Conservation (phyloP, 2,113 vertebrate genomes). For the Diphyllodes magnificus region DNA sequence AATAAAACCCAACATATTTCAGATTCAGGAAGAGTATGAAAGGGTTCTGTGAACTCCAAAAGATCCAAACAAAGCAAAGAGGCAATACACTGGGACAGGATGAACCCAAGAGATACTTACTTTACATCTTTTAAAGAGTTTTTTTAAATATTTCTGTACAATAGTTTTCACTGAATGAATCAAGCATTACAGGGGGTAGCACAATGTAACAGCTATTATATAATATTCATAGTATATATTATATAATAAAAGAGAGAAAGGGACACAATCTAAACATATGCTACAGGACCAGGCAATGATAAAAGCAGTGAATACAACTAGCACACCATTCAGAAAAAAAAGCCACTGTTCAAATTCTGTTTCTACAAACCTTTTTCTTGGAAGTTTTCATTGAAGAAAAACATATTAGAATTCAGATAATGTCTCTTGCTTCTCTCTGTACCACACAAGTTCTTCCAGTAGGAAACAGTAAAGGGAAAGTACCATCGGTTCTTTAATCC, state of each 20-base stretch:
- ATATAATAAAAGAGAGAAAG: background rate
- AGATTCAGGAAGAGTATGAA: background rate
- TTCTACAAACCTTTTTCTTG: constrained; percentile 48
- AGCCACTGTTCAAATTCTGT: background rate
- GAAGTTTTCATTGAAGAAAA: constrained; percentile 34
- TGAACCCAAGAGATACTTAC: background rate
- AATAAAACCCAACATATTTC: background rate
- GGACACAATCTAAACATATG: background rate
- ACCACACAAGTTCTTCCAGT: constrained; percentile 59
- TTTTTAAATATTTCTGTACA: background rate
- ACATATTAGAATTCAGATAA: background rate
- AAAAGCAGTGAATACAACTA: background rate
- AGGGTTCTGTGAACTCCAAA: background rate
- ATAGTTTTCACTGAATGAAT: background rate
- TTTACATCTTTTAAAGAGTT: background rate
- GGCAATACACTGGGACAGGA: background rate
- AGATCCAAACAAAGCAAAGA: background rate
- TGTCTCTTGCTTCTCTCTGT: background rate
- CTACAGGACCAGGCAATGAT: background rate
- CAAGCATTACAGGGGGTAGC: background rate
- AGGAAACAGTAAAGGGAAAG: constrained; percentile 62
- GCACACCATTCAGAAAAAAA: background rate
- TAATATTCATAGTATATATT: background rate
- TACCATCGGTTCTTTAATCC: constrained; percentile 59
- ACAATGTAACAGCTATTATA: background rate